Percentiles rank a stretch among this genome's conserved stretches.
Evolutionary conservation across 2,797 vertebrate species (phyloP).

Genomic region (Chaetodon trifasciatus): DNA sequence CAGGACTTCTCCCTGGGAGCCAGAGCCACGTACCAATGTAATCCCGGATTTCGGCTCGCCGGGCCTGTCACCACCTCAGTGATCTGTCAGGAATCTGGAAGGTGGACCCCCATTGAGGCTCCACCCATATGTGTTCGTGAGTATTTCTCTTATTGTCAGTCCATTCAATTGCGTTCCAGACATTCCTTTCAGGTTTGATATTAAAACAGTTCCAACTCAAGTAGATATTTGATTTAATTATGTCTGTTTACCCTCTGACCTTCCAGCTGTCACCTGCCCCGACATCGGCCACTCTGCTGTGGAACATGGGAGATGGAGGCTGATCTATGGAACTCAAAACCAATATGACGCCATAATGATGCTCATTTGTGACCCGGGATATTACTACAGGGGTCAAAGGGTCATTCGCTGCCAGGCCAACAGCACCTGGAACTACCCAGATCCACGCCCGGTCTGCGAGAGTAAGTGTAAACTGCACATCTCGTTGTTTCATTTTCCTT

Average conservation of each 20-base stretch:
- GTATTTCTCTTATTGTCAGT: conserved; percentile 59
- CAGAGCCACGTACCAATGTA: conserved; percentile 92
- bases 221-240: neutral
- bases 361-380: conserved; percentile 97
- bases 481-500: neutral
- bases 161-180: neutral
- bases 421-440: conserved; percentile 93
- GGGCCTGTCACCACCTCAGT: conserved; percentile 83
- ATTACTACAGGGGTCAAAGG: conserved; percentile 95
- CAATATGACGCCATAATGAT: conserved; percentile 96
- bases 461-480: conserved; percentile 85
- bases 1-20: conserved; percentile 95
- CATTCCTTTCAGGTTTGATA: neutral
- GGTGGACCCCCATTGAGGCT: conserved; percentile 92
- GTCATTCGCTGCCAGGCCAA: conserved; percentile 94
- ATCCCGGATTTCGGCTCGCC: conserved; percentile 91
- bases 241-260: conserved; percentile 25
- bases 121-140: conserved; percentile 93
- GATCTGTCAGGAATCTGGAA: conserved; percentile 91
- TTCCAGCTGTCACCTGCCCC: conserved; percentile 92
- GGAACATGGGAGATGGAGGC: conserved; percentile 95
- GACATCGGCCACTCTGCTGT: conserved; percentile 92
- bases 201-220: neutral
- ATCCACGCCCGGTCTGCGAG: conserved; percentile 91
- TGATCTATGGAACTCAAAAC: conserved; percentile 95